Conservation (phyloP, 2,888 invertebrate species). For the Tinea trinotella region DNA sequence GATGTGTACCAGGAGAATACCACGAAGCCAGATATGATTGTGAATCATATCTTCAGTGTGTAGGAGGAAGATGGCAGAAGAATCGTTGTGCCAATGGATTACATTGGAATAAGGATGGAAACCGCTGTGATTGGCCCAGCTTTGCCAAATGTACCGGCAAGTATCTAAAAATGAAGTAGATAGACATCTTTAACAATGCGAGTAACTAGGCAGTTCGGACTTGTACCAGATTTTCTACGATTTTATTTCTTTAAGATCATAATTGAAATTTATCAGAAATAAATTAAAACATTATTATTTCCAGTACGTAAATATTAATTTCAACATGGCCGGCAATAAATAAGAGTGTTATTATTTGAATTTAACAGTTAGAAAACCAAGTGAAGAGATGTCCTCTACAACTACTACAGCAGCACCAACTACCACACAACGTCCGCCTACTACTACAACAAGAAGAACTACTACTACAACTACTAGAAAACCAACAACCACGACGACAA, state of each 20-base stretch:
- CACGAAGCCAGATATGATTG: constrained; percentile 78
- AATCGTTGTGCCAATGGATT: constrained; percentile 85
- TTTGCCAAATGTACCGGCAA: constrained; percentile 76
- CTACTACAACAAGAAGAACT: constrained; percentile 36
- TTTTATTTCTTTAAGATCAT: too few species aligned
- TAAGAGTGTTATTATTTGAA: too few species aligned
- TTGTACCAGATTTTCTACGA: too few species aligned
- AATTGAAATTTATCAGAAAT: too few species aligned
- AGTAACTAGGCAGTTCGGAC: too few species aligned
- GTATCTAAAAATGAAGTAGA: background rate
- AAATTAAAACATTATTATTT: too few species aligned
- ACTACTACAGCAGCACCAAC: constrained; percentile 54
- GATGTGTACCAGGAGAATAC: constrained; percentile 62
- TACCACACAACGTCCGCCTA: constrained; percentile 53
- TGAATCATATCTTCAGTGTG: constrained; percentile 82
- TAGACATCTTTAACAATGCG: too few species aligned
- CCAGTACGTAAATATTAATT: too few species aligned
- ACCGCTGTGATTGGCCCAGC: constrained; percentile 86
- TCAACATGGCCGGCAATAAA: too few species aligned
- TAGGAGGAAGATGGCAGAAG: constrained; percentile 78
- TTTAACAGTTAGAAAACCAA: constrained; percentile 35
- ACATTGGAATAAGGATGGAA: constrained; percentile 80
- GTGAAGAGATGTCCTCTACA: constrained; percentile 37
- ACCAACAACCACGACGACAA: constrained; percentile 34
- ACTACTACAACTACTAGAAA: constrained; percentile 34